Evolutionary conservation across 2,888 invertebrate genomes (phyloP), one percentile per base, ranked within the genome.

Genomic region (Tetragonisca angustula): DNA sequence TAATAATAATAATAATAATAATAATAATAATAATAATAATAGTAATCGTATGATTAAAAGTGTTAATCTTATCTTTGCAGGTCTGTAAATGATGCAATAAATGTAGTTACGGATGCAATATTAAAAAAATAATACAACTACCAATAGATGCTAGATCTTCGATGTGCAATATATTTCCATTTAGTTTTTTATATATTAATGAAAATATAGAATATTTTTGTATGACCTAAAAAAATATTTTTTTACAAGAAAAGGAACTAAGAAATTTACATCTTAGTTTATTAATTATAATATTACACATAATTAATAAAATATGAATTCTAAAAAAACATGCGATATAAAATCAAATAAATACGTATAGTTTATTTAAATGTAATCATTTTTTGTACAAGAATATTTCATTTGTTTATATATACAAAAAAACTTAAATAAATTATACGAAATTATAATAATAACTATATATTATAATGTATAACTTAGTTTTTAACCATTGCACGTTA

Each of bases 41-140:
- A 52, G 17, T 64, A 21, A 43, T 43, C 43, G 1, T 43, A 43
- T 32, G 2, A 17, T 19, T 4, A 32, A 70, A 6, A 24, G 50
- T 13, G 71, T 62, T n/a, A 72, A 69, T 73, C 36, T 69, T 69
- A 67, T 68, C 24, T 13, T 88, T 88, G 68, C 75, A 89, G 89
- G 71, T 71, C 70, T 49, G 71, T 89, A 65, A 71, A 65, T 27
- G 67, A 81, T 54, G 84, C 87, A 69, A 76, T 79, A 43, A 73
- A 68, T 54, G 56, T 65, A 67, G 65, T 75, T 19, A 67, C 67
- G 36, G 21, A 61, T 54, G 68, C 61, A 21, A 84, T 84, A 79
- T 50, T 84, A 50, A 65, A 79, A 6, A n/a, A 76, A 32, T 84
- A 67, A 78, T 36, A n/a, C 4, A 49, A 36, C 4, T 24, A 49